phyloP scores from a whole-genome alignment of 2,113 vertebrate genomes.

The Etheostoma spectabile region DNA sequence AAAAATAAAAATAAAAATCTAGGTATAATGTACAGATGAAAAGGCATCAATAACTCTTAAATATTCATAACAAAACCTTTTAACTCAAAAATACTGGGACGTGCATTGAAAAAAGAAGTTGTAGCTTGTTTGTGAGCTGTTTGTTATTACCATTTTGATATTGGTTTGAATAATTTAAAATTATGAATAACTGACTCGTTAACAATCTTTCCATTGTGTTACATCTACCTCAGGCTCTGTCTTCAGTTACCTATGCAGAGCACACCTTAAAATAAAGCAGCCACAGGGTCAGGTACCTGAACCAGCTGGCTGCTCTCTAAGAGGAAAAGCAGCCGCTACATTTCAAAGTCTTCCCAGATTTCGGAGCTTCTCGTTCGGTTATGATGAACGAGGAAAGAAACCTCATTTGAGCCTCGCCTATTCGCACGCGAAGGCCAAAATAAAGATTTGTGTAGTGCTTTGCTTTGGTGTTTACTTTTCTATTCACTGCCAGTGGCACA shows the following conservation, averaged over 20 bases:
- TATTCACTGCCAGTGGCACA: not conserved
- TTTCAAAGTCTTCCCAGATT: conserved; percentile 7
- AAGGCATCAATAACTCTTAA: not conserved
- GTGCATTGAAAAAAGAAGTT: no score
- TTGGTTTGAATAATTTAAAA: not conserved
- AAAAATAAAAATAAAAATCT: not conserved
- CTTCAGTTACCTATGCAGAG: not conserved
- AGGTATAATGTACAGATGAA: not conserved
- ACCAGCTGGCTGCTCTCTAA: not conserved
- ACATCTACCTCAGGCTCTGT: not conserved
- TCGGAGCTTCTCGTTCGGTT: not conserved
- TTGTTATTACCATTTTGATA: not conserved
- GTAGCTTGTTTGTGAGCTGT: not conserved
- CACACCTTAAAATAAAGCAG: conserved; percentile 4
- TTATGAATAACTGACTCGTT: no score
- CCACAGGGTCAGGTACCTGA: not conserved
- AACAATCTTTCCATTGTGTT: not conserved
- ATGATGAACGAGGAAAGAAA: not conserved
- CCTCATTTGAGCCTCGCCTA: conserved; percentile 4
- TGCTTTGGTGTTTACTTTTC: conserved; percentile 17
- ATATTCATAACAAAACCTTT: not conserved
- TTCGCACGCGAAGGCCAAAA: conserved; percentile 27
- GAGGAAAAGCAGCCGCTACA: conserved; percentile 7
- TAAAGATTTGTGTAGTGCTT: not conserved
- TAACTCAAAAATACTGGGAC: not conserved